Evolutionary conservation across 2,113 vertebrate genomes (phyloP), one percentile per base, ranked within the genome.

Genomic region (Lepisosteus osseus): DNA sequence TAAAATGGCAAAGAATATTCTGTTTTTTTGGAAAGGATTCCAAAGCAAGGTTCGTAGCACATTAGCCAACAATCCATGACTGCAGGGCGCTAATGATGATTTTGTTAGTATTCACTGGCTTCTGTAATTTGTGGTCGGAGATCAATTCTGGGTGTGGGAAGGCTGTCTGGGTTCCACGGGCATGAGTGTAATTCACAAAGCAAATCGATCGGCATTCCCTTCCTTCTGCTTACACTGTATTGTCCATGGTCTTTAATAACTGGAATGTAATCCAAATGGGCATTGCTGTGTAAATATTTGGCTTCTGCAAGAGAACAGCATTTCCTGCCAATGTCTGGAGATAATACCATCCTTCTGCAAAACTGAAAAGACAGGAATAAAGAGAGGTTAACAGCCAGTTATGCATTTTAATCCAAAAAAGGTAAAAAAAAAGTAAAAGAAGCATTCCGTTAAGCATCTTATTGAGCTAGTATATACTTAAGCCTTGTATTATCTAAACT

Each of bases 381-480:
- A 5, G 66, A 7, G 13, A 54, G 54, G 64, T 59, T 59, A 59
- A 59, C n/a, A 59, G 14, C 57, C n/a, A 59, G 57, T n/a, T 29
- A 59, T 4, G 5, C 57, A 6, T 59, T 93, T 91, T 85, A 75
- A 88, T 85, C 83, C 77, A 84, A 86, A 51, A 67, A 73, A 72
- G 77, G 78, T 67, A 77, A n/a, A n/a, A n/a, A n/a, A n/a, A n/a
- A 77, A 74, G 89, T 86, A 79, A 91, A 88, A 84, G 87, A 89
- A 81, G 29, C 29, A 29, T 29, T 29, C 29, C 2, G 29, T 29
- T 29, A 29, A 29, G 29, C 29, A 29, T 29, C 29, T 29, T 29
- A 29, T 29, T 29, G 29, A 29, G 29, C 29, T 29, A 29, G 29
- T 2, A 29, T 29, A 29, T 29, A 29, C 29, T 29, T 29, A 29